Conservation (phyloP, 2,888 invertebrate genomes). For the Phalangium opilio region DNA sequence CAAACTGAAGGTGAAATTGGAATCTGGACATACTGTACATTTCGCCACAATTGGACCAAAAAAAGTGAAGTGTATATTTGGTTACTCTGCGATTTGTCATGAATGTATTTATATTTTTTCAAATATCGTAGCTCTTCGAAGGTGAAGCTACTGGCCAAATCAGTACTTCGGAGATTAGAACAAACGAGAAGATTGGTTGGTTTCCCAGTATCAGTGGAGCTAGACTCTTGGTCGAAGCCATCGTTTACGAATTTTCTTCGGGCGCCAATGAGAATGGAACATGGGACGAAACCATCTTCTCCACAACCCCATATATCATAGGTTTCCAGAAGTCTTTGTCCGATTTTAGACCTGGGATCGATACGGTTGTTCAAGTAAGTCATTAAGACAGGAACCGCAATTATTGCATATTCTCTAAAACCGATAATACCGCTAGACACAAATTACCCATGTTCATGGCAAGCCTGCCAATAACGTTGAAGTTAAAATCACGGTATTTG, state of each 20-base stretch:
- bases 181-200: slow-evolving; percentile 12
- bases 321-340: slow-evolving; percentile 10
- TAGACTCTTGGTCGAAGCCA: slow-evolving; percentile 14
- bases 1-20: slow-evolving; percentile 3
- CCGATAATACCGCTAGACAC: slow-evolving; percentile 4
- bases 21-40: neutral
- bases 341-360: slow-evolving; percentile 16
- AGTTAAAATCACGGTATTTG: slow-evolving; percentile 7
- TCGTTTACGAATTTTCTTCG: slow-evolving; percentile 16
- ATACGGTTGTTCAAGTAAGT: slow-evolving; percentile 12
- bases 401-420: no score
- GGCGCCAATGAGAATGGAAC: slow-evolving; percentile 13
- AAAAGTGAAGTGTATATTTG: neutral
- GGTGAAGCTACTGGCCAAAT: slow-evolving; percentile 1
- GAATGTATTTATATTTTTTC: no score
- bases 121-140: slow-evolving; percentile 4
- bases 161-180: slow-evolving; percentile 2
- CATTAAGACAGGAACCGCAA: no score
- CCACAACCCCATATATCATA: slow-evolving; percentile 11
- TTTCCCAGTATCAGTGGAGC: slow-evolving; percentile 9
- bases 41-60: neutral
- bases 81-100: no score
- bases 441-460: slow-evolving; percentile 10
- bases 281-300: slow-evolving; percentile 9
- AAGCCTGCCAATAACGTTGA: slow-evolving; percentile 9